A percentile compares a stretch with the other conserved stretches of the same genome.
Evolutionary conservation across 2,797 vertebrate genomes (phyloP).

Genomic region (Sebastes jordani): DNA sequence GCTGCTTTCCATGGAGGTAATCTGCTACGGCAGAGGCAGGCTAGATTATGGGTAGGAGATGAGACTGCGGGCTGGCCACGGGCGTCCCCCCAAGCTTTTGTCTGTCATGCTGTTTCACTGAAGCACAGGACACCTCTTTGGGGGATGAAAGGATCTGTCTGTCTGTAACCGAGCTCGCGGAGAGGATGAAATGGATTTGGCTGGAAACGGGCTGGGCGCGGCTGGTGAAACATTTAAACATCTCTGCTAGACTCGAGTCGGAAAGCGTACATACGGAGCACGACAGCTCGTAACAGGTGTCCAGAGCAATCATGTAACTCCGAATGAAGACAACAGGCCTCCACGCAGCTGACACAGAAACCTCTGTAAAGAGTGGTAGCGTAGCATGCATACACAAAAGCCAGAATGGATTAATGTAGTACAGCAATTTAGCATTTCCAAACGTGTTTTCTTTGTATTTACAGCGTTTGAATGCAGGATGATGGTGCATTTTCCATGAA

Average conservation of each 20-base stretch:
- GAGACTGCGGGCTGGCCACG: slow-evolving; percentile 59
- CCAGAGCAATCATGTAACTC: slow-evolving; percentile 22
- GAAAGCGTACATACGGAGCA: slow-evolving; percentile 24
- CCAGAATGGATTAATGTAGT: background rate
- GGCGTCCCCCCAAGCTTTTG: slow-evolving; percentile 75
- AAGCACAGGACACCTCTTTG: slow-evolving; percentile 62
- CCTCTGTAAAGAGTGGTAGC: background rate
- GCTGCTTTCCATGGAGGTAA: slow-evolving; percentile 67
- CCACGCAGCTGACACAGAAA: background rate
- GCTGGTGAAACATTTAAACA: slow-evolving; percentile 56
- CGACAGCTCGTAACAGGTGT: slow-evolving; percentile 30
- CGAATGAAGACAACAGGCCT: slow-evolving; percentile 1
- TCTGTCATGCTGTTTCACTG: slow-evolving; percentile 67
- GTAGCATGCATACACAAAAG: background rate
- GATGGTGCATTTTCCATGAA: background rate
- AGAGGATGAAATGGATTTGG: slow-evolving; percentile 71
- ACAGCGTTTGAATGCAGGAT: background rate
- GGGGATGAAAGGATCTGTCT: slow-evolving; percentile 64
- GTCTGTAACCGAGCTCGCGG: slow-evolving; percentile 66
- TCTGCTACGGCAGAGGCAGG: slow-evolving; percentile 61
- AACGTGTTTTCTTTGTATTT: background rate
- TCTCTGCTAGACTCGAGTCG: slow-evolving; percentile 15
- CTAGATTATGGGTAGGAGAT: slow-evolving; percentile 66
- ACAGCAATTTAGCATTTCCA: background rate
- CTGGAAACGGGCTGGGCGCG: slow-evolving; percentile 27